Base-by-base conservation (phyloP, 2,888 invertebrate species). In the Oscheius sp. region DNA sequence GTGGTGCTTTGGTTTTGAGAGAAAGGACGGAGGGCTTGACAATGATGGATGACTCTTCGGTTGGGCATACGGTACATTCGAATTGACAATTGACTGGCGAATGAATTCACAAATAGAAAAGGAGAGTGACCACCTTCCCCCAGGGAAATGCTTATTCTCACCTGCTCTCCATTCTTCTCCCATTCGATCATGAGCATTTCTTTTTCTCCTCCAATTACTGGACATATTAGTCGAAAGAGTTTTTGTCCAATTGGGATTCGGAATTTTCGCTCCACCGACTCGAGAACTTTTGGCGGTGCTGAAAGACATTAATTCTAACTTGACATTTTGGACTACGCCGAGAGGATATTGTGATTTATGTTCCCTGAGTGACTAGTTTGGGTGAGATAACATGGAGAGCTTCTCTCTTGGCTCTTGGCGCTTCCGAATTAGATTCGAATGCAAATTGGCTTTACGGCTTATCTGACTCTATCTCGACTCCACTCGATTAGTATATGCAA, bases 131-230 rank as follows among this genome's bases (percentile, higher is more conserved):
- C 23, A n/a, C n/a, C n/a, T 52, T 42, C 20, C n/a, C 42, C n/a
- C 42, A 17, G 42, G 4, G 42, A 42, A 50, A 23, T 27, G 61
- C 42, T 45, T 27, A 31, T 42, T 25, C 69, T 71, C 42, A 80
- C 80, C 75, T 79, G 74, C 58, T 83, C 83, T 15, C 81, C 83
- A 65, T 84, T 82, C 63, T 83, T 83, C 55, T 72, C 78, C 84
- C 84, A 84, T 69, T 80, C 75, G 37, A 84, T 75, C 75, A 84
- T 84, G 15, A 80, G 72, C 57, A 71, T 77, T 45, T 81, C 80
- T 52, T 78, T 78, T 5, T 76, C 77, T 27, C 63, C 45, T 17
- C 17, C n/a, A n/a, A 75, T 71, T 34, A 84, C 79, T 17, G 84
- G 84, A 64, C 84, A 84, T n/a, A 65, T 64, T 45, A 84, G 69